Conservation (phyloP, 2,888 invertebrate species). For the Diogma glabrata region DNA sequence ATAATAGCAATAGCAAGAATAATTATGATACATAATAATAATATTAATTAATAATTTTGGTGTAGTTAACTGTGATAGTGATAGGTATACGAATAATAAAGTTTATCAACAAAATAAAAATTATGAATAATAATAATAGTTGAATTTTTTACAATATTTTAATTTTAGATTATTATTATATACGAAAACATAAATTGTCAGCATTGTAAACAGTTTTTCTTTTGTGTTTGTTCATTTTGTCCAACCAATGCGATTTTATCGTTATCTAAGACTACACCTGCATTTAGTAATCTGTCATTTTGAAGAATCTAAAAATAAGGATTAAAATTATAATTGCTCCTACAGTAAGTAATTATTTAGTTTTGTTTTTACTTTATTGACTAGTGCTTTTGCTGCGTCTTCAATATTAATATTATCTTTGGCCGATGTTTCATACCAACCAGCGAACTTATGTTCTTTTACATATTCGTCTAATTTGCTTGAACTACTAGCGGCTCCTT, state of each 20-base stretch:
- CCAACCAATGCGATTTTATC: conserved; percentile 8
- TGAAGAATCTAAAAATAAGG: conserved; percentile 1
- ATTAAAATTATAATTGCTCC: too few relatives aligned
- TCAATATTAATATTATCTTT: conserved; percentile 95
- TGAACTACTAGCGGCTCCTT: conserved; percentile 70
- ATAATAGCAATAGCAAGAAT: too few relatives aligned
- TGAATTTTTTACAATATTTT: too few relatives aligned
- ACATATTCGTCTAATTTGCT: conserved; percentile 89
- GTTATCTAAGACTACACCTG: conserved; percentile 6
- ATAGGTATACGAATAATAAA: too few relatives aligned
- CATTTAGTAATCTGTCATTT: conserved; percentile 6
- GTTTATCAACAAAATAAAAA: too few relatives aligned
- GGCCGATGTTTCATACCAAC: conserved; percentile 94
- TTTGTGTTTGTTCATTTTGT: neutral
- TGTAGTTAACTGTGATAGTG: too few relatives aligned
- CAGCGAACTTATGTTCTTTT: conserved; percentile 80
- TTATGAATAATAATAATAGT: too few relatives aligned
- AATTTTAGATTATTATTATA: too few relatives aligned
- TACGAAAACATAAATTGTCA: too few relatives aligned
- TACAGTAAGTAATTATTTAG: too few relatives aligned
- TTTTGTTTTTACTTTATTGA: conserved; percentile 72
- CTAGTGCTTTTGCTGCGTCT: conserved; percentile 83
- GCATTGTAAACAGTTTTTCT: conserved; percentile 8
- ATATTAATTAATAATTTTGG: too few relatives aligned
- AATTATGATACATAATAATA: too few relatives aligned